Base-by-base conservation (phyloP, 2,797 vertebrate species). In the Hozukius guyotensis region DNA sequence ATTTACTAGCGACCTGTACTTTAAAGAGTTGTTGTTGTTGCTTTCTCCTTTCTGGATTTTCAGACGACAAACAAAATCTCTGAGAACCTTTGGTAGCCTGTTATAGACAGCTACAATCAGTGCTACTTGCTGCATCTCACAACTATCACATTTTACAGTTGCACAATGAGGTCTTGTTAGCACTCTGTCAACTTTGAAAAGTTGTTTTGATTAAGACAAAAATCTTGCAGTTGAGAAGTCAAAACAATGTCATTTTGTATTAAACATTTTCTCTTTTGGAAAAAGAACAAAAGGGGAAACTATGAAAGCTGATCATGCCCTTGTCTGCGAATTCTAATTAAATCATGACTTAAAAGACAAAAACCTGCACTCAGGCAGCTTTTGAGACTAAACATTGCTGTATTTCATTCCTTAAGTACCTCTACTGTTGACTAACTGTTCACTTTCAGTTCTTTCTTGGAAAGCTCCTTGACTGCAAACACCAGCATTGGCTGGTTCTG, bases 401-500 rank as follows among this genome's bases (percentile, higher is more conserved):
- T 24, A 75, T 82, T 80, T 78, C 1, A 56, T 69, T 77, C 78
- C 8, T 38, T 38, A 65, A 85, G 57, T 29, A 53, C 11, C 5
- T 3, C 10, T 34, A 32, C 29, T 76, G 46, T 71, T 88, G 73
- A 76, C 64, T 68, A 68, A 77, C 60, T 67, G 59, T 69, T 82
- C 57, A 75, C 65, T 72, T 77, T 69, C 27, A 46, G 12, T 68
- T 80, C 24, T 72, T 75, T 74, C 74, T 70, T 6, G 65, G 34
- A 83, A 75, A 80, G 55, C 61, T 55, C 42, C 22, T 66, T 62
- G 27, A 75, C 31, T 76, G 70, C 52, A 89, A 76, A 82, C 63
- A 65, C 66, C 27, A 67, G 69, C 22, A 61, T 11, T 80, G 64
- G 24, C 68, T 75, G 29, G 59, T 80, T 85, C 53, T 82, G 68